Conservation (phyloP, 2,888 invertebrate genomes). For the Sipha maydis region DNA sequence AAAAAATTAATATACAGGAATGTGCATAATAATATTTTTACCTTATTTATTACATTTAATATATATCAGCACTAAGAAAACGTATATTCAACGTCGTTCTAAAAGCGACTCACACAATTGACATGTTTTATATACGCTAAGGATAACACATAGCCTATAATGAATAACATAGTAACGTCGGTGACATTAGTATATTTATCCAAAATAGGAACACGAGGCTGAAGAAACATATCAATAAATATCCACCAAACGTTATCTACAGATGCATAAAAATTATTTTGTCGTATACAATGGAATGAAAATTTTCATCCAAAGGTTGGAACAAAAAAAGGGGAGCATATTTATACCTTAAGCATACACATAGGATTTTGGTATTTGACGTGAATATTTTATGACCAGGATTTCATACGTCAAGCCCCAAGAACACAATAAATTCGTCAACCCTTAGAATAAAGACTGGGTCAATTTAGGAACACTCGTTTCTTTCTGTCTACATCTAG, state of each 20-base stretch:
- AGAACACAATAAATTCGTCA: slow-evolving; percentile 48
- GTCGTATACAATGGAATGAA: slow-evolving; percentile 26
- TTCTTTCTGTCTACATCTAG: neutral
- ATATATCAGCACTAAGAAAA: neutral
- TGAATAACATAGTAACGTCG: neutral
- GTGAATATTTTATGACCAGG: slow-evolving; percentile 51
- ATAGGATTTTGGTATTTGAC: slow-evolving; percentile 50
- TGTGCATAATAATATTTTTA: neutral
- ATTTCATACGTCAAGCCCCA: slow-evolving; percentile 13
- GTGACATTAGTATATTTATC: neutral
- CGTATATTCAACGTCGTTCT: no score
- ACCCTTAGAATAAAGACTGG: slow-evolving; percentile 4
- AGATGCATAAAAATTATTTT: slow-evolving; percentile 31
- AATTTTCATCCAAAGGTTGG: slow-evolving; percentile 39
- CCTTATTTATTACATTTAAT: neutral
- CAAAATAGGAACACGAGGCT: neutral
- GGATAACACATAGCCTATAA: slow-evolving; percentile 7
- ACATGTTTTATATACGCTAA: neutral
- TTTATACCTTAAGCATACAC: slow-evolving; percentile 2
- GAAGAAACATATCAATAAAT: slow-evolving; percentile 1
- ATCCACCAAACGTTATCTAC: slow-evolving; percentile 32
- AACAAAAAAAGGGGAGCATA: slow-evolving; percentile 11
- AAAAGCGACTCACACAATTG: neutral
- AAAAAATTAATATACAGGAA: neutral
- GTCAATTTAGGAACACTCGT: neutral